These are phyloP conservation scores for Pseudomugil gertrudae DNA, from an alignment of 2,797 vertebrate genomes.

Conservation along the genomic window DNA sequence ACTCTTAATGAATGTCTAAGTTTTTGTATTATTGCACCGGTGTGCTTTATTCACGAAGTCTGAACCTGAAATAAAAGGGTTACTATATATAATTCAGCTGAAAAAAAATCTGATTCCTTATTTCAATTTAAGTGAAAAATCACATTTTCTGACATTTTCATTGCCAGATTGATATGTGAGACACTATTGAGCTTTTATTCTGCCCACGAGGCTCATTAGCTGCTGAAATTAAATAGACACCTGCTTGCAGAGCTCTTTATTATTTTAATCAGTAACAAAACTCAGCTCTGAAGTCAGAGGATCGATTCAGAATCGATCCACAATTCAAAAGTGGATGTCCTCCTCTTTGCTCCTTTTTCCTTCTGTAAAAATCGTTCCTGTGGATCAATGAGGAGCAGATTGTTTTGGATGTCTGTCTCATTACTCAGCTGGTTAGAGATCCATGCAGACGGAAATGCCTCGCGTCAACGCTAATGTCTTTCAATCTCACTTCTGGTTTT, in stretches of 20 bases:
- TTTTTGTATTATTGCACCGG: neutral
- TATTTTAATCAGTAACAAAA: slow-evolving; percentile 11
- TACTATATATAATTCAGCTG: neutral
- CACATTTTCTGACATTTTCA: neutral
- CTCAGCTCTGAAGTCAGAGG: neutral
- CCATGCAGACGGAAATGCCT: too few species aligned
- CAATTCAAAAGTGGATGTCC: slow-evolving; percentile 6
- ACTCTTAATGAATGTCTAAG: neutral
- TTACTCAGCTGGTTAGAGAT: too few species aligned
- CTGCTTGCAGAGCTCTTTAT: slow-evolving; percentile 3
- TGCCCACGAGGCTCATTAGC: slow-evolving; percentile 11
- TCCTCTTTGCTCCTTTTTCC: neutral
- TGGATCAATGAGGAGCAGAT: slow-evolving; percentile 25
- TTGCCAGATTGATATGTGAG: neutral
- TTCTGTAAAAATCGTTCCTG: slow-evolving; percentile 7
- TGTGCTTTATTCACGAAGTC: neutral
- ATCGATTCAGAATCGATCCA: slow-evolving; percentile 16
- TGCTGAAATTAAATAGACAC: slow-evolving; percentile 4
- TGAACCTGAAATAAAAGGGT: neutral
- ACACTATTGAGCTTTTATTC: neutral
- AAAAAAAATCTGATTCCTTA: too few species aligned
- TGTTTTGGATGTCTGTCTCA: slow-evolving; percentile 2
- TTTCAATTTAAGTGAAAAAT: neutral
- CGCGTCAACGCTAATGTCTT: too few species aligned
- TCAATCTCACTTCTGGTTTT: too few species aligned